These are phyloP conservation scores for human DNA, from an alignment of 2,113 vertebrate species.

Conservation along the genomic window GRCh38 chr3:78332501-78333000, in stretches of 20 bases:
- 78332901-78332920: not conserved
- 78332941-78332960: not conserved
- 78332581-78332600: not conserved
- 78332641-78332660: not conserved
- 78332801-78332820: not conserved
- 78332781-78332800: not conserved
- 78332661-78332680: not conserved
- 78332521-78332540: not conserved
- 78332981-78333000: not conserved
- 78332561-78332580: not conserved
- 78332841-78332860: not conserved
- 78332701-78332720: not conserved
- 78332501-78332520: not conserved
- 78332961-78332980: not conserved
- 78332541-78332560: not conserved
- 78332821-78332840: not conserved
- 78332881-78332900: not conserved
- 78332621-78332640: not conserved
- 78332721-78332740: slow-evolving; percentile 2
- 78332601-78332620: not conserved
- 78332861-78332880: not conserved
- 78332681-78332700: not conserved
- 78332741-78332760: not conserved
- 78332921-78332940: not conserved
- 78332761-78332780: not conserved